A percentile compares a stretch with the other conserved stretches of the same genome.
These are phyloP conservation scores for Ceyx melanurus DNA, from an alignment of 2,113 vertebrate genomes.

Conservation along the genomic window DNA sequence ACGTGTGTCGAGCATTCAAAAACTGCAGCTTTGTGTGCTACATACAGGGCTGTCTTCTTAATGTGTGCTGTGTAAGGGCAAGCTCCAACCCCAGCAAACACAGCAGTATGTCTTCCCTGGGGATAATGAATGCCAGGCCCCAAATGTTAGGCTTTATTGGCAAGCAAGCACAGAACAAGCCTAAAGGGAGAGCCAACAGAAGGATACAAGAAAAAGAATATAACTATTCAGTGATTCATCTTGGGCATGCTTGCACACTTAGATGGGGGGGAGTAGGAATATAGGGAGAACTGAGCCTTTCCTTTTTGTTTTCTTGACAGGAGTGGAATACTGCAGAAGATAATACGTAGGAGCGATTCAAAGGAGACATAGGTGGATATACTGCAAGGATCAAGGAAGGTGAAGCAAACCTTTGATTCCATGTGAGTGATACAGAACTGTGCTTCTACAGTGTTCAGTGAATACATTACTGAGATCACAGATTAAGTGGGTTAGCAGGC, in stretches of 20 bases:
- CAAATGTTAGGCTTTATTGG: background rate
- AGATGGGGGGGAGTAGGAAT: background rate
- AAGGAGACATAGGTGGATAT: background rate
- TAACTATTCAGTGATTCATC: conserved; percentile 47
- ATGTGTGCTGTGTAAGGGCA: accelerated
- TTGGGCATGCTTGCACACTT: background rate
- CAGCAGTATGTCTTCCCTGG: background rate
- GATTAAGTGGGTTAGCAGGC: background rate
- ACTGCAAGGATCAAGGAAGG: background rate
- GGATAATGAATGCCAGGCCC: background rate
- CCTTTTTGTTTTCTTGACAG: background rate
- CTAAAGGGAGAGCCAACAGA: background rate
- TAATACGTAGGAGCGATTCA: background rate
- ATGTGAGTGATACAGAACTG: background rate
- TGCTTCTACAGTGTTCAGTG: background rate
- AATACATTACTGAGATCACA: background rate
- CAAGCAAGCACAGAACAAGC: background rate
- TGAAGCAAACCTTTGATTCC: background rate
- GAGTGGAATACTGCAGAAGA: background rate
- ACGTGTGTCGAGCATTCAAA: background rate
- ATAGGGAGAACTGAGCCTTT: background rate
- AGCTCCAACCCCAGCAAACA: background rate
- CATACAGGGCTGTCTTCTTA: background rate
- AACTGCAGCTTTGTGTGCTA: accelerated
- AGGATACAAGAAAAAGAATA: conserved; percentile 18